Evolutionary conservation across 2,797 vertebrate species (phyloP), one percentile per base, ranked within the genome.

Genomic region (Buceros bicornis): DNA sequence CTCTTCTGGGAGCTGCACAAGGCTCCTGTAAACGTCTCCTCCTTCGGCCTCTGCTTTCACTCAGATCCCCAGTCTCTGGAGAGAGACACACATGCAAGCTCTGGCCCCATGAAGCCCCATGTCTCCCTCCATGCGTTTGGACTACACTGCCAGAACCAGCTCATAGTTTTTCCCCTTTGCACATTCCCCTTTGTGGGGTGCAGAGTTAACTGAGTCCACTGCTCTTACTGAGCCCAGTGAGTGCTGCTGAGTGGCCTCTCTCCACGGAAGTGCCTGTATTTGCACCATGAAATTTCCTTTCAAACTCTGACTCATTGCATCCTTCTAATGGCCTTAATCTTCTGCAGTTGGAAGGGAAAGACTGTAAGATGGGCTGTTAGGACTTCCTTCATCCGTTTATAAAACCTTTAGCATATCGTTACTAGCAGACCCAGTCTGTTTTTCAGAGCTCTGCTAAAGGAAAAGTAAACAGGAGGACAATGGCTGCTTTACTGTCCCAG

Each of bases 181-280:
- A 43, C 6, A 5, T 21, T 65, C 18, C 18, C 22, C 56, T 54
- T 54, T 0, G 1, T 35, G 18, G 2, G 16, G 58, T 47, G 42
- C 18, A 54, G 62, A 37, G 25, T 43, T 65, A 54, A 5, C 24
- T 4, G 35, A 42, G 37, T 8, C 19, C 67, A 0, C 37, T 16
- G 53, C 43, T 61, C 54, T 60, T 20, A 3, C 14, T 4, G 16
- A 50, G 28, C 60, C 57, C 1, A 28, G 1, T 1, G 0, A 35
- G 60, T 0, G 0, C 54, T 3, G 3, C 1, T 0, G 8, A n/a
- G 47, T 11, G 35, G 25, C 10, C 13, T 20, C 57, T 64, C 50
- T 54, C 43, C 1, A 0, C 20, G 31, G 35, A 35, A 76, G 45
- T 50, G 69, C 50, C 73, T 31, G 19, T 8, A 42, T 37, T 26